These are phyloP conservation scores for Orthonyx spaldingii DNA, from an alignment of 2,113 vertebrate genomes.

Conservation along the genomic window DNA sequence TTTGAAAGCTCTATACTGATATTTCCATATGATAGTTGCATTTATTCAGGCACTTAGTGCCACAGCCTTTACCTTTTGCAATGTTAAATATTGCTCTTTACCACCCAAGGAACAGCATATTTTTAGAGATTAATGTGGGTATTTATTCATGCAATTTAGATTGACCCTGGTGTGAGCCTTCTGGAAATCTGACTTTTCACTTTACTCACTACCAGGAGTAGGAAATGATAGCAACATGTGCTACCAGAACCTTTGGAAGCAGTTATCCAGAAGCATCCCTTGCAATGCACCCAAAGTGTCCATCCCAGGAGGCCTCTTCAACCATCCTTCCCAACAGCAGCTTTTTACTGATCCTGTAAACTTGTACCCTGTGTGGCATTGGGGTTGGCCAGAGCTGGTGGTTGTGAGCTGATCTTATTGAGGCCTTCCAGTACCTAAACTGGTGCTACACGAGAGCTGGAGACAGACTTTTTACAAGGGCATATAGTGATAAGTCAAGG, in stretches of 20 bases:
- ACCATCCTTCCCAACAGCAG: neutral
- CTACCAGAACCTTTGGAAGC: neutral
- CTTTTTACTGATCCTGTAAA: rapidly evolving
- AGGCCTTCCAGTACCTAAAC: neutral
- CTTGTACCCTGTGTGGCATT: rapidly evolving
- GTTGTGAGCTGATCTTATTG: neutral
- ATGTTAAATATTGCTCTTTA: neutral
- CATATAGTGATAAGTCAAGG: neutral
- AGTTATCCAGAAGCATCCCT: neutral
- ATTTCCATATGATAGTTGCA: neutral
- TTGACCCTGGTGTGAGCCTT: neutral
- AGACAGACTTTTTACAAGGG: neutral
- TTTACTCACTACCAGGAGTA: neutral
- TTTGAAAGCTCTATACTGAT: neutral
- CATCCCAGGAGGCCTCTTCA: neutral
- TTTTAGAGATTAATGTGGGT: neutral
- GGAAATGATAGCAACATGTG: neutral
- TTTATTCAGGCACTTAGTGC: neutral
- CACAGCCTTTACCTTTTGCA: neutral
- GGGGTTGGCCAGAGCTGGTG: neutral
- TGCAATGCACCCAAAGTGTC: neutral
- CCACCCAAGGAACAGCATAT: neutral
- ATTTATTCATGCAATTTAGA: neutral
- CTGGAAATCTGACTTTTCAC: neutral
- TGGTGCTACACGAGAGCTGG: neutral